Base-by-base conservation (phyloP, 2,113 vertebrate species). In the Stegastes partitus region DNA sequence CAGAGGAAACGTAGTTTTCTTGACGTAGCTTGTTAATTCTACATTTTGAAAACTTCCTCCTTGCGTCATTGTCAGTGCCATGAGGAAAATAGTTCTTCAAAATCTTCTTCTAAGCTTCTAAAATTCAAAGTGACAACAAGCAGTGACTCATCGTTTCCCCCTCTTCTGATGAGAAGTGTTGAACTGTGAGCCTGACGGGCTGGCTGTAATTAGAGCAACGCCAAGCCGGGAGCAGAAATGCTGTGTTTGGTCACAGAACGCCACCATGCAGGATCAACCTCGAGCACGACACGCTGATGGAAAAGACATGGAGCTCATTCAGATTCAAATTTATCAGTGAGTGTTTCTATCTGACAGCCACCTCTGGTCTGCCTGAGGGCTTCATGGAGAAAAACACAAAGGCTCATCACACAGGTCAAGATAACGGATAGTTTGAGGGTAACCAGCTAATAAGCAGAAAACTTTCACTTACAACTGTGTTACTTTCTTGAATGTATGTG, bases 181-280 rank as follows among this genome's bases (percentile, higher is more conserved):
- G 56, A 82, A 53, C 25, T 62, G n/a, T 28, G 50, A 42, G 21
- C 28, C 55, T 57, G 58, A 80, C 28, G 23, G 37, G n/a, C 62
- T 39, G 58, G 50, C 76, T 74, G 59, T 83, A 92, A 87, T 79
- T 80, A 81, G 85, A 88, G 77, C 79, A 31, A 12, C 0, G 11
- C 39, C 45, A 3, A 62, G 75, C 71, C 69, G 1, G 16, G 6
- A 85, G 85, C 68, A 9, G 51, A 18, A 55, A 21, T 15, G 54
- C 61, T 73, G 67, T 10, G 14, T 79, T 54, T 71, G 82, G 53
- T 28, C 57, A 26, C 53, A 22, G 15, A 65, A 62, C 45, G 26
- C 51, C 56, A 42, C 65, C 63, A 49, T 57, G 15, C 58, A 71
- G 58, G 50, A 65, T 87, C 63, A 59, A 78, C 68, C 70, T 56